These are phyloP conservation scores for Oncorhynchus nerka DNA, from an alignment of 2,113 vertebrate species.

Conservation along the genomic window DNA sequence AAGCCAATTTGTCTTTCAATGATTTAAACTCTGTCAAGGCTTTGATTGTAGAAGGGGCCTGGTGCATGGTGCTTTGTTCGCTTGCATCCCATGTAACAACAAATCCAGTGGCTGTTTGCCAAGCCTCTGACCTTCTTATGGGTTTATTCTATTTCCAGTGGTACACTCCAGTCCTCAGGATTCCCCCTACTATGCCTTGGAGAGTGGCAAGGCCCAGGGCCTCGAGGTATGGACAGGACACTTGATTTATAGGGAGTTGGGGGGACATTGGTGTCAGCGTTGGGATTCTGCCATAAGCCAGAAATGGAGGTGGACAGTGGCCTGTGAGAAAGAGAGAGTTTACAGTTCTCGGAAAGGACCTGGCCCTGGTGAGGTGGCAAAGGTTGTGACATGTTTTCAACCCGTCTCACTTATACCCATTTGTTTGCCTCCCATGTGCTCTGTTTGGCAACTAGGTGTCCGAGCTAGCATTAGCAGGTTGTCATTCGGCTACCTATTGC, in stretches of 20 bases:
- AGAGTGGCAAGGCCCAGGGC: slow-evolving; percentile 35
- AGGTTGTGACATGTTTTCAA: slow-evolving; percentile 61
- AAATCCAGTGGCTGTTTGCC: slow-evolving; percentile 43
- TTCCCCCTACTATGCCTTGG: slow-evolving; percentile 46
- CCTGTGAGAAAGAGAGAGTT: slow-evolving; percentile 46
- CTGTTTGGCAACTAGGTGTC: slow-evolving; percentile 51
- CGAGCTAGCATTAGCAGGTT: slow-evolving; percentile 58
- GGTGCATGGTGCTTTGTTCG: slow-evolving; percentile 16
- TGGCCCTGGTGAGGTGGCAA: slow-evolving; percentile 36
- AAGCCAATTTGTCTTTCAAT: slow-evolving; percentile 35
- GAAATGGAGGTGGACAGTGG: slow-evolving; percentile 47
- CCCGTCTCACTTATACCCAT: slow-evolving; percentile 39
- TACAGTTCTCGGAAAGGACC: slow-evolving; percentile 64
- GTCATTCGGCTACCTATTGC: slow-evolving; percentile 34
- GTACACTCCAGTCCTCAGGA: slow-evolving; percentile 43
- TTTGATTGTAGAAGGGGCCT: slow-evolving; percentile 20
- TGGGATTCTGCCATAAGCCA: not conserved
- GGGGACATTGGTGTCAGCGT: slow-evolving; percentile 35
- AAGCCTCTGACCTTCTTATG: slow-evolving; percentile 60
- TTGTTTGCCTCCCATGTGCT: slow-evolving; percentile 28
- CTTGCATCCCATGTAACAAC: slow-evolving; percentile 42
- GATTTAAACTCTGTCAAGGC: slow-evolving; percentile 50
- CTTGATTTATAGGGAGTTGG: slow-evolving; percentile 59
- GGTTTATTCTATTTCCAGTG: slow-evolving; percentile 42
- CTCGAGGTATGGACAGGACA: slow-evolving; percentile 49